Conservation (phyloP, 2,888 invertebrate genomes). For the Netelia fuscicornis region DNA sequence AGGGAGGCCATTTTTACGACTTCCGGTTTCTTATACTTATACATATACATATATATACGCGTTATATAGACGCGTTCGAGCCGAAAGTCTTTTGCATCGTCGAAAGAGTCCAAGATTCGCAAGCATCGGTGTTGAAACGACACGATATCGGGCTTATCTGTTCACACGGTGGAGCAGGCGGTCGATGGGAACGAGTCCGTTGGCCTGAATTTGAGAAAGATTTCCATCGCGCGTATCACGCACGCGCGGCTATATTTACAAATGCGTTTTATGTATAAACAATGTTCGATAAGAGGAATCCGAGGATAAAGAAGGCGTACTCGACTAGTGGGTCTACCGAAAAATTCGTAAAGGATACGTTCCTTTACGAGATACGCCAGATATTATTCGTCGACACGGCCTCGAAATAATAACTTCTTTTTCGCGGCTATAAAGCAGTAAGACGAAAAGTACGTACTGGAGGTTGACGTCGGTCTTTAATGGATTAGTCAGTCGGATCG, state of each 20-base stretch:
- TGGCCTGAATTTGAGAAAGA: conserved; percentile 12
- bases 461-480: conserved; percentile 51
- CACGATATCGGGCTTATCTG: conserved; percentile 25
- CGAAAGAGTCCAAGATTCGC: too few relatives aligned
- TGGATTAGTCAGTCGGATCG: conserved; percentile 64
- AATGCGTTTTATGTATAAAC: conserved; percentile 58
- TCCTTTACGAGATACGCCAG: too few relatives aligned
- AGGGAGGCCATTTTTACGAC: conserved; percentile 64
- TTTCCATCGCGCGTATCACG: neutral
- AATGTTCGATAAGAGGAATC: conserved; percentile 60
- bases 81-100: too few relatives aligned
- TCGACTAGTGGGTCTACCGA: neutral
- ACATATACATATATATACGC: too few relatives aligned
- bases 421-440: conserved; percentile 37
- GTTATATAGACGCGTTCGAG: too few relatives aligned
- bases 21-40: conserved; percentile 48
- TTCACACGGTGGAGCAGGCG: neutral
- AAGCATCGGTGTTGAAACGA: neutral
- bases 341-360: neutral
- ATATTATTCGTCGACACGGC: too few relatives aligned
- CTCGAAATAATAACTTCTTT: too few relatives aligned
- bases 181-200: conserved; percentile 12
- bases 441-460: conserved; percentile 15
- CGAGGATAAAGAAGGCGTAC: conserved; percentile 60
- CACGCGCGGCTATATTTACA: conserved; percentile 30